Evolutionary conservation across 2,113 vertebrate species (phyloP), one percentile per base, ranked within the genome.

Genomic region (Glareola pratincola): DNA sequence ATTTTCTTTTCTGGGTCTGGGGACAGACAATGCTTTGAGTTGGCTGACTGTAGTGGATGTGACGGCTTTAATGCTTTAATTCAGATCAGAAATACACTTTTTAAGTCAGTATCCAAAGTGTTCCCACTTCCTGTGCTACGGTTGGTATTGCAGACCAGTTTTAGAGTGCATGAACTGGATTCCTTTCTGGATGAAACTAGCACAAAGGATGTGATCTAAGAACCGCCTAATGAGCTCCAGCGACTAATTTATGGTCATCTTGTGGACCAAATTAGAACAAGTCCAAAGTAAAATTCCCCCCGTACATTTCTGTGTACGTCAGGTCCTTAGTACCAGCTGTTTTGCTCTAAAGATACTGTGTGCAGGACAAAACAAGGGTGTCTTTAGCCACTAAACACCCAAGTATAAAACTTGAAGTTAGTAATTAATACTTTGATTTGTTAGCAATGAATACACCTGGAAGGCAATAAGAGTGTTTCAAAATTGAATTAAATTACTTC

Each of bases 391-490:
- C 57, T 66, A 71, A 90, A 92, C 59, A 4, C 1, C 8, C 45
- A 74, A 63, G 20, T 29, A 64, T 32, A 54, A 64, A 79, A 88
- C 43, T 10, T 72, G 13, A 75, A 63, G 8, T 53, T 36, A 51
- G 14, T 26, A 84, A 72, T 78, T 81, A 64, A 71, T 36, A 66
- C 26, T 88, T 76, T 77, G 26, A 59, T 89, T 92, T 95, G 18
- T 86, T 80, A 77, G 14, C 32, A 73, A 34, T 62, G 8, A 53
- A 34, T 80, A 51, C 23, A 91, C 24, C 8, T 67, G 94, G 85
- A 97, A 98, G 86, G 90, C 82, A 96, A 92, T 62, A 68, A 66
- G 56, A 92, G 67, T 64, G 75, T 93, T 96, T 85, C 54, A n/a
- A 94, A 95, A 96, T 88, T 41, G 23, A 94, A 76, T 84, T 92